phyloP scores from a whole-genome alignment of 2,797 vertebrate species.

The Eulemur rubriventer region DNA sequence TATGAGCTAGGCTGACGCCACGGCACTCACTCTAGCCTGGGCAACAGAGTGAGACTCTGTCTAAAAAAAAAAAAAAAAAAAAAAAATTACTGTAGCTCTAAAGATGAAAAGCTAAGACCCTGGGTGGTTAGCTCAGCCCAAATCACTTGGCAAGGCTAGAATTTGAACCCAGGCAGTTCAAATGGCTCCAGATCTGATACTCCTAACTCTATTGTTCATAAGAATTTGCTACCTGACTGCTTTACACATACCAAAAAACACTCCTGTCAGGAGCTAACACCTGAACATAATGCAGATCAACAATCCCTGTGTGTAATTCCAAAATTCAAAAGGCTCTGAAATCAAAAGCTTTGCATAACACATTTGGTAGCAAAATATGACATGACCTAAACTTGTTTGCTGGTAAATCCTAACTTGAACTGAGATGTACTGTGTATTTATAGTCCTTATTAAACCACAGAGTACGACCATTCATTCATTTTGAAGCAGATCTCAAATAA shows the following conservation, averaged over 20 bases:
- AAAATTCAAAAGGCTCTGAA: neutral
- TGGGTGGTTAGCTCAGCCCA: neutral
- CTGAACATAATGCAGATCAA: neutral
- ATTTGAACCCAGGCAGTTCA: neutral
- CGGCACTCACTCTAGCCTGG: too few relatives aligned
- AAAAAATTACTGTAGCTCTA: too few relatives aligned
- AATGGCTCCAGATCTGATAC: neutral
- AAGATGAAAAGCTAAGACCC: neutral
- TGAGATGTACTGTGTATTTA: neutral
- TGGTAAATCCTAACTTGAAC: neutral
- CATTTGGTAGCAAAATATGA: conserved; percentile 15
- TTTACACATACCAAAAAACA: neutral
- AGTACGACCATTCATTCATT: neutral
- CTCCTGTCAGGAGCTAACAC: neutral
- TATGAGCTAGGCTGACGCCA: too few relatives aligned
- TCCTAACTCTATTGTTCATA: neutral
- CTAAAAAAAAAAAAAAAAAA: too few relatives aligned
- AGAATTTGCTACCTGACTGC: neutral
- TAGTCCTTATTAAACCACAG: neutral
- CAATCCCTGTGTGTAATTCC: neutral
- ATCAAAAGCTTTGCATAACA: neutral
- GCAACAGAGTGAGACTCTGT: too few relatives aligned
- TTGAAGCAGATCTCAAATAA: neutral
- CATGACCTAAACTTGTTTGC: neutral
- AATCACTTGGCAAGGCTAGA: neutral